Conservation (phyloP, 2,888 invertebrate genomes). For the Nomada lathburiana region DNA sequence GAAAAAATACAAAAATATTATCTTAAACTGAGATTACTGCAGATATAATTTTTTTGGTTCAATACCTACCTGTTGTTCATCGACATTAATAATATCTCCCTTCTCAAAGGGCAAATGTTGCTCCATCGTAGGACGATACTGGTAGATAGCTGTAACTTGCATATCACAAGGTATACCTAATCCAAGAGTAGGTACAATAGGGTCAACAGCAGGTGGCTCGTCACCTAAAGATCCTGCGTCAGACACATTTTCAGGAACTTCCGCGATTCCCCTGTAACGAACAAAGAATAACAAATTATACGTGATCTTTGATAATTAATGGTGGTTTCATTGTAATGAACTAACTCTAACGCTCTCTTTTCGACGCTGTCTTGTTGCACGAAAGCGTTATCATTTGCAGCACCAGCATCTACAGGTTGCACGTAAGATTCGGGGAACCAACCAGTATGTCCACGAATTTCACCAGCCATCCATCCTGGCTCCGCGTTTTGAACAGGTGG, state of each 20-base stretch:
- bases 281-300: background rate
- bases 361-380: conserved; percentile 81
- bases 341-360: conserved; percentile 86
- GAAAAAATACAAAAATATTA: conserved; percentile 6
- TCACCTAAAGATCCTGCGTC: conserved; percentile 85
- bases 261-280: conserved; percentile 88
- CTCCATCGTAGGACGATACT: conserved; percentile 87
- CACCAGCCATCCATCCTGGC: conserved; percentile 98
- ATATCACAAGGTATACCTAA: conserved; percentile 83
- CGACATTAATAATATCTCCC: conserved; percentile 87
- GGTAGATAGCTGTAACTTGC: conserved; percentile 86
- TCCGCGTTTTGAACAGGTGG: conserved; percentile 94
- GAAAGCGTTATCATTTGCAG: conserved; percentile 83
- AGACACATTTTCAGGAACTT: conserved; percentile 88
- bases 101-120: conserved; percentile 87
- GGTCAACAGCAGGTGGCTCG: conserved; percentile 79
- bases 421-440: conserved; percentile 99
- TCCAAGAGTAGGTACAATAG: conserved; percentile 80
- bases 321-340: conserved; percentile 49
- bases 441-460: conserved; percentile 94
- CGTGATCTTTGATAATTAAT: background rate
- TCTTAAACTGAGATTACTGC: too few relatives aligned
- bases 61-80: conserved; percentile 85
- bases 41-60: background rate
- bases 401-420: conserved; percentile 88